These are phyloP conservation scores for Rhadina sibilatrix DNA, from an alignment of 2,113 vertebrate species.

Conservation along the genomic window DNA sequence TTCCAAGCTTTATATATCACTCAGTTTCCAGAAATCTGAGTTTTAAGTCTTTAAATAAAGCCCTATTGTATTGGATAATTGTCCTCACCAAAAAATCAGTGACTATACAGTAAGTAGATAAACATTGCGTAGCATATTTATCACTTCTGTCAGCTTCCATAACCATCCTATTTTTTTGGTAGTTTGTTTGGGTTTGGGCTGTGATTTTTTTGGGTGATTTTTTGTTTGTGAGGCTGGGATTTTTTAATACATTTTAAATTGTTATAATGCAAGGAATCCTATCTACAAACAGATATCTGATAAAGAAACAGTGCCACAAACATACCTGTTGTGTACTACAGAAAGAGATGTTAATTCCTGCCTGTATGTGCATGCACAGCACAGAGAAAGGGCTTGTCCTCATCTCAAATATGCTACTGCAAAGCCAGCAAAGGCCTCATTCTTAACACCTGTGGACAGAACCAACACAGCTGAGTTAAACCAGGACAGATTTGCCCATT, in stretches of 20 bases:
- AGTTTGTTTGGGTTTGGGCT: background rate
- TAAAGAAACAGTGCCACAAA: background rate
- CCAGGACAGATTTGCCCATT: background rate
- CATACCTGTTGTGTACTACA: background rate
- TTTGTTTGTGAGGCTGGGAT: background rate
- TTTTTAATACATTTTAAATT: background rate
- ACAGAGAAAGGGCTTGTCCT: background rate
- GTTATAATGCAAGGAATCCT: background rate
- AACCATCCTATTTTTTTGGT: background rate
- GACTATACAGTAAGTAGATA: background rate
- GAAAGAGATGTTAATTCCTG: background rate
- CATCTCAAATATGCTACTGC: background rate
- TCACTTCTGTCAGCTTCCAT: background rate
- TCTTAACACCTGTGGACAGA: background rate
- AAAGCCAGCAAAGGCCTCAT: background rate
- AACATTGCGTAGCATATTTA: background rate
- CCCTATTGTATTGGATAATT: background rate
- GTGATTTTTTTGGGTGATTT: background rate
- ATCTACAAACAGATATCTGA: background rate
- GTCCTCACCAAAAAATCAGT: background rate
- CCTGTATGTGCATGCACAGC: rapidly evolving
- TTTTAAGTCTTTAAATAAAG: background rate
- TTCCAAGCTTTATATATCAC: background rate
- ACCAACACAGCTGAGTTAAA: background rate
- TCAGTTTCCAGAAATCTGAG: background rate